Evolutionary conservation across 2,797 vertebrate genomes (phyloP).

Genomic region (Fundulus diaphanus): DNA sequence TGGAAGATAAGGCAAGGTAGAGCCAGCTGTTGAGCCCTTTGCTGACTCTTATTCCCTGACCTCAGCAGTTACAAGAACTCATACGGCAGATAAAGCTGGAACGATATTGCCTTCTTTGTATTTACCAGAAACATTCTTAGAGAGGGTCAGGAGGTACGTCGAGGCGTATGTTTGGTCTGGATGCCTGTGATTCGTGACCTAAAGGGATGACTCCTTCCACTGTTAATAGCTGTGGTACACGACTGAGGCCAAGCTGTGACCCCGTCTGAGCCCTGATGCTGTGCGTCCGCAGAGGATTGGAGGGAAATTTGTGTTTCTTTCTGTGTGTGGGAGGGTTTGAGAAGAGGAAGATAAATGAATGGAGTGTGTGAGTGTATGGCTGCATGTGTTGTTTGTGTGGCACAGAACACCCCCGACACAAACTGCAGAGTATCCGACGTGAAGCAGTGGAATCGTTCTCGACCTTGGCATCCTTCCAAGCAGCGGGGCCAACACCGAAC

Average conservation of each 20-base stretch:
- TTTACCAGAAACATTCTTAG: constrained; percentile 35
- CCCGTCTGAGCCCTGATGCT: constrained; percentile 30
- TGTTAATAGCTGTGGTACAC: constrained; percentile 53
- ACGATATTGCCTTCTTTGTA: constrained; percentile 12
- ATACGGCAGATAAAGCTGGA: constrained; percentile 1
- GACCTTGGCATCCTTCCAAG: constrained; percentile 67
- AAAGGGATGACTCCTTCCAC: constrained; percentile 43
- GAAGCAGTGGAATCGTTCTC: constrained; percentile 35
- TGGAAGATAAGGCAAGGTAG: not conserved
- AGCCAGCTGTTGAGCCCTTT: not conserved
- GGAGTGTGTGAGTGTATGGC: constrained; percentile 6
- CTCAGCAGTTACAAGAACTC: not conserved
- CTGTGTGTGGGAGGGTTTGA: constrained; percentile 39
- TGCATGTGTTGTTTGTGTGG: constrained; percentile 20
- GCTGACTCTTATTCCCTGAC: not conserved
- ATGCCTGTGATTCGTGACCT: constrained; percentile 53
- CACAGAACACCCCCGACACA: constrained; percentile 35
- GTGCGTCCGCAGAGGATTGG: constrained; percentile 51
- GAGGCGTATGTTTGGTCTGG: constrained; percentile 34
- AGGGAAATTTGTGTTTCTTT: constrained; percentile 55
- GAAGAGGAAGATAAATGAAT: constrained; percentile 34
- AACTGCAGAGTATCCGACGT: constrained; percentile 18
- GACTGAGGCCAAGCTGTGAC: constrained; percentile 43
- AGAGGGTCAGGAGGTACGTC: constrained; percentile 15
- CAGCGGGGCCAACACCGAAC: constrained; percentile 36